These are phyloP conservation scores for Myiozetetes cayanensis DNA, from an alignment of 2,113 vertebrate genomes.

Conservation along the genomic window DNA sequence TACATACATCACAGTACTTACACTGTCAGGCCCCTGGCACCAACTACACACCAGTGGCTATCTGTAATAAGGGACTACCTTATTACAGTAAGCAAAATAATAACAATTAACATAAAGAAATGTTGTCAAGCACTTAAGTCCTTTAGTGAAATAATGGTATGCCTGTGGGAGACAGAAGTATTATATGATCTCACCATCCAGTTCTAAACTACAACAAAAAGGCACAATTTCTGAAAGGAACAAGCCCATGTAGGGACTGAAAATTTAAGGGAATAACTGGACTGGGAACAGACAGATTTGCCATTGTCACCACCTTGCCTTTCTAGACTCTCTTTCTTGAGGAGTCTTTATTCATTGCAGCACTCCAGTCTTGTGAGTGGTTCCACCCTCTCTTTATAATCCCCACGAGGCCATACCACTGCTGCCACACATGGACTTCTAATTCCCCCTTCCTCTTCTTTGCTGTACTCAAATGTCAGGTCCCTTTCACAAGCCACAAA, in stretches of 20 bases:
- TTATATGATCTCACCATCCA: neutral
- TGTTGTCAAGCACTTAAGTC: neutral
- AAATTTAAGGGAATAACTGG: neutral
- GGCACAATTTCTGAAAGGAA: neutral
- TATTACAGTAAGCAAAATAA: neutral
- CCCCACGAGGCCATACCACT: neutral
- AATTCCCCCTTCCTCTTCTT: neutral
- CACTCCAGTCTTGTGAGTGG: neutral
- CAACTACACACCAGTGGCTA: neutral
- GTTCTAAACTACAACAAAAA: neutral
- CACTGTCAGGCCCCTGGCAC: neutral
- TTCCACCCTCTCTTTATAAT: neutral
- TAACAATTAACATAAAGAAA: neutral
- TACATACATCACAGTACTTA: neutral
- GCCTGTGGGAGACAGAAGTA: neutral
- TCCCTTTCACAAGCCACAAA: neutral
- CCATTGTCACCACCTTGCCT: neutral
- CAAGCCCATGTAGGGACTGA: neutral
- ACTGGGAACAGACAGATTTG: neutral
- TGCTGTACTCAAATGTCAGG: neutral
- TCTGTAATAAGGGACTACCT: neutral
- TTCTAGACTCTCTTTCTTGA: neutral
- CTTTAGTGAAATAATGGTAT: neutral
- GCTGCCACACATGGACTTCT: fast-evolving
- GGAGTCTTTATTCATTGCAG: neutral